These are phyloP conservation scores for Eupeodes latifasciatus DNA, from an alignment of 2,888 invertebrate species.

Conservation along the genomic window DNA sequence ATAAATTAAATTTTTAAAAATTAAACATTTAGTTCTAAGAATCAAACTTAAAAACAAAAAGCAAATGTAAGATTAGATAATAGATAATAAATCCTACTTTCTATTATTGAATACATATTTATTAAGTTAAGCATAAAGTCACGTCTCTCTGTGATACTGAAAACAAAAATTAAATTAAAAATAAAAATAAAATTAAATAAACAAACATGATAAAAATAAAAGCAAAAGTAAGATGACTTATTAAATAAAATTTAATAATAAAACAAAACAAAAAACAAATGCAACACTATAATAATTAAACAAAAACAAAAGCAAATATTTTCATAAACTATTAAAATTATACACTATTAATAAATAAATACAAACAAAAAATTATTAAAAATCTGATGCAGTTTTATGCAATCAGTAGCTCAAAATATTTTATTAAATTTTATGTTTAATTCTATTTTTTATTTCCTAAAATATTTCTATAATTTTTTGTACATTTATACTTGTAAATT, in stretches of 20 bases:
- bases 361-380: conserved; percentile 59
- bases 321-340: conserved; percentile 75
- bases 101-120: conserved; percentile 49
- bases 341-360: conserved; percentile 30
- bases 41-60: conserved; percentile 19
- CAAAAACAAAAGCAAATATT: conserved; percentile 65
- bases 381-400: conserved; percentile 77
- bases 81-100: conserved; percentile 56
- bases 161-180: conserved; percentile 74
- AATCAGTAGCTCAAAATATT: conserved; percentile 75
- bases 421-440: not conserved
- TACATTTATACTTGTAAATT: not conserved
- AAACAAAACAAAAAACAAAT: not conserved
- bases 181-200: not conserved
- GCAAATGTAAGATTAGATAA: conserved; percentile 24
- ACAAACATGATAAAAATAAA: conserved; percentile 14
- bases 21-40: not conserved
- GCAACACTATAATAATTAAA: conserved; percentile 4
- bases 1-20: not conserved
- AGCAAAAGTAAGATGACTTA: conserved; percentile 46
- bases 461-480: not conserved
- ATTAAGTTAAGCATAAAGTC: conserved; percentile 79
- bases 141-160: conserved; percentile 83
- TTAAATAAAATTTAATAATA: conserved; percentile 49
- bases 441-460: conserved; percentile 10